Evolutionary conservation across 2,888 invertebrate genomes (phyloP), one percentile per base, ranked within the genome.

Genomic region (Machimus atricapillus): DNA sequence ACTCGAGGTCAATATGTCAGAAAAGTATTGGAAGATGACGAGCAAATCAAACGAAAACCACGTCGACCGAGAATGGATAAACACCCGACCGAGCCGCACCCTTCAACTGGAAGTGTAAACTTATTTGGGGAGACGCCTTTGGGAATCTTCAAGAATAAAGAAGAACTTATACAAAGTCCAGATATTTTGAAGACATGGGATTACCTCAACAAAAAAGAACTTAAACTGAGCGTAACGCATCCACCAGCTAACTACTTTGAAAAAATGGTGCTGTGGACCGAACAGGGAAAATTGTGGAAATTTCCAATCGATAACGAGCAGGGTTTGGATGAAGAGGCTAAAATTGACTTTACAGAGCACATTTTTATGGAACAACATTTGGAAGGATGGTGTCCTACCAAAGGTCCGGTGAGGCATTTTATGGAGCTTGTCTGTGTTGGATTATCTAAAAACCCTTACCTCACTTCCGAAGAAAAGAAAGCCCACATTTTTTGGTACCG

Each of bases 251-350:
- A 99, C 93, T 96, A 96, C 90, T 98, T 97, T 92, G 96, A 99
- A 92, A 97, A 99, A 93, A 96, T 98, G 95, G 96, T 97, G 78
- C 91, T 95, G 85, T 98, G 98, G 98, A 99, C 99, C 0, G 95
- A 98, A 86, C 95, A 98, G 91, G 98, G 98, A 73, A 98, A 98
- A 93, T 92, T 99, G 16, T 99, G 99, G 99, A 95, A 96, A 89
- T 99, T 98, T 91, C 99, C 99, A 1, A 98, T 99, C 88, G 94
- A 99, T 92, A 99, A 99, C 93, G 99, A 99, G 93, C 97, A 97
- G 94, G 98, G 95, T 85, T 91, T 96, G 90, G 93, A 93, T 88
- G 95, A 95, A 86, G 95, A 95, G 89, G 94, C 95, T 88, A 93
- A 94, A 16, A 95, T 95, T 0, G 96, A 97, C 89, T 99, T 99